Conservation (phyloP, 2,797 vertebrate genomes). For the Sebastes elongatus region DNA sequence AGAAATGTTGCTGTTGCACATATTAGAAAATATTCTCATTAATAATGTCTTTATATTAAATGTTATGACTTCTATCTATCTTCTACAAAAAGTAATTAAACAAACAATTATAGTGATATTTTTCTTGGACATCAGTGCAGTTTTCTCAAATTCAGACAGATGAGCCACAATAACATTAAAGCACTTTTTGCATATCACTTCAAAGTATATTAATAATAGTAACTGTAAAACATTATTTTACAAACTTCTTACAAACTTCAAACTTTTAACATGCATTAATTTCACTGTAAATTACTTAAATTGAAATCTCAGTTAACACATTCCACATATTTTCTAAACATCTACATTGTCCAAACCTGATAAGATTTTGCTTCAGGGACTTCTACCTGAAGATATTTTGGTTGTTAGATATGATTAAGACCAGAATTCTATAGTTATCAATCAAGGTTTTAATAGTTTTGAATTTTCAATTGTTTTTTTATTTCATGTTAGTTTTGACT, state of each 20-base stretch:
- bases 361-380: too few species aligned
- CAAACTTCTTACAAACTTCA: too few species aligned
- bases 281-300: not conserved
- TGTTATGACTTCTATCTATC: not conserved
- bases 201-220: not conserved
- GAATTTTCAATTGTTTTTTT: too few species aligned
- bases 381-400: too few species aligned
- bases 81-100: not conserved
- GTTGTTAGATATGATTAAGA: too few species aligned
- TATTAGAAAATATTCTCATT: not conserved
- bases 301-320: not conserved
- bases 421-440: too few species aligned
- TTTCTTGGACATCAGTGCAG: not conserved
- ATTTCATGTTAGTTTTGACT: too few species aligned
- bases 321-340: not conserved
- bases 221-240: not conserved
- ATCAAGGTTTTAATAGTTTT: too few species aligned
- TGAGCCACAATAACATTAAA: not conserved
- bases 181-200: not conserved
- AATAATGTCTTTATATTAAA: not conserved
- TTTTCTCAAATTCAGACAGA: not conserved
- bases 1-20: not conserved
- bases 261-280: not conserved
- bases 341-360: not conserved
- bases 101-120: not conserved